phyloP scores from a whole-genome alignment of 2,888 invertebrate genomes.

The Perizoma flavofasciatum region DNA sequence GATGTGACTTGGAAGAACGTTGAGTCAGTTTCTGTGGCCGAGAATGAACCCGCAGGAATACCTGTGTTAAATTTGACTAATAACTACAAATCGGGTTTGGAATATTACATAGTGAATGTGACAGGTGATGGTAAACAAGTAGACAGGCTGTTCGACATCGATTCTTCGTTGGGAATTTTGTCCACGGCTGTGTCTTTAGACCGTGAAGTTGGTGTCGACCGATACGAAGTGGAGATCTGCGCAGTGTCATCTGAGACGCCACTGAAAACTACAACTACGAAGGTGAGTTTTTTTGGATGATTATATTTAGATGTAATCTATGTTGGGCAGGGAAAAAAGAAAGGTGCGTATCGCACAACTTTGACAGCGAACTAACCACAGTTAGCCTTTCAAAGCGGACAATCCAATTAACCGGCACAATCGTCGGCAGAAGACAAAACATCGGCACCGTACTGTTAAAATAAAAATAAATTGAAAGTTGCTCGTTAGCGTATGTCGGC shows the following conservation, averaged over 20 bases:
- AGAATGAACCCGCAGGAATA: constrained; percentile 95
- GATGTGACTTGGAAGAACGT: constrained; percentile 86
- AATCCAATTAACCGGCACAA: constrained; percentile 77
- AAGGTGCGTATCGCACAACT: constrained; percentile 46
- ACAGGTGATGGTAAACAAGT: constrained; percentile 90
- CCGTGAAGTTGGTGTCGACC: constrained; percentile 91
- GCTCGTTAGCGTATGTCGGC: constrained; percentile 80
- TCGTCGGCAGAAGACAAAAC: constrained; percentile 75
- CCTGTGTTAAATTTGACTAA: constrained; percentile 92
- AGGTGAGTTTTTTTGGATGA: constrained; percentile 84
- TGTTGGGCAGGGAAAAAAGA: constrained; percentile 19
- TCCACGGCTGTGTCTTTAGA: constrained; percentile 93
- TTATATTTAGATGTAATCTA: constrained; percentile 22
- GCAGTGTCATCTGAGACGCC: constrained; percentile 90
- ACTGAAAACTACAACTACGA: constrained; percentile 90
- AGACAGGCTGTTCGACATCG: constrained; percentile 95
- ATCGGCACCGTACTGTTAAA: constrained; percentile 72
- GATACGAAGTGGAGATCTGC: constrained; percentile 93
- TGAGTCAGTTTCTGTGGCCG: constrained; percentile 91
- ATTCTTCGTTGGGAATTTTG: constrained; percentile 93
- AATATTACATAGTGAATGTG: constrained; percentile 96
- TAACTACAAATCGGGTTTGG: constrained; percentile 87
- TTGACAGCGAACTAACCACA: constrained; percentile 48
- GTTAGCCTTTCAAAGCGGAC: constrained; percentile 55
- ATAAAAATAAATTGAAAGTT: constrained; percentile 75